Percentiles rank a stretch among this genome's conserved stretches.
phyloP scores from a whole-genome alignment of 1,140 invertebrate genomes.

The Musca domestica region DNA sequence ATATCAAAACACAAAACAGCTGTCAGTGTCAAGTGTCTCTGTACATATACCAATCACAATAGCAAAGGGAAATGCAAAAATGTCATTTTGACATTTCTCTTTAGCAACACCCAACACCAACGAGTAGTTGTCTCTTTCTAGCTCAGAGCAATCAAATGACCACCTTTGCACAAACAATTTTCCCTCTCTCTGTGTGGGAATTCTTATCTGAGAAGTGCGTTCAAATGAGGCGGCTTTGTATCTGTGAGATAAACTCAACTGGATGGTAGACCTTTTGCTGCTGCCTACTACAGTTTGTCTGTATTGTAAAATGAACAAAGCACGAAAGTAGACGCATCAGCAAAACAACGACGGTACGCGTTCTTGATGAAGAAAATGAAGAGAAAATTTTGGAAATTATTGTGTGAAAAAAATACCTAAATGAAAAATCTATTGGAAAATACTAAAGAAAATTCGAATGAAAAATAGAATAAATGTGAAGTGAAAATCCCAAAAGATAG shows the following conservation, averaged over 20 bases:
- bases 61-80: conserved; percentile 1
- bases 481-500: background rate
- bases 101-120: background rate
- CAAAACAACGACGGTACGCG: conserved; percentile 9
- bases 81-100: conserved; percentile 14
- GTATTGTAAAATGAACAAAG: conserved; percentile 20
- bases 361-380: background rate
- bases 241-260: background rate
- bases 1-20: conserved; percentile 19
- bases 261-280: conserved; percentile 9
- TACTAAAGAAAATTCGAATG: background rate
- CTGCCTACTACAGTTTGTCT: conserved; percentile 1
- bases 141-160: no score
- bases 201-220: conserved; percentile 16
- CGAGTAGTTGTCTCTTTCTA: background rate
- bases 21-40: background rate
- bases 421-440: background rate
- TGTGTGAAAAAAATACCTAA: background rate
- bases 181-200: background rate
- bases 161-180: background rate
- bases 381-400: background rate
- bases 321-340: conserved; percentile 13
- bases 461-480: background rate
- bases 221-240: conserved; percentile 2
- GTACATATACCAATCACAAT: conserved; percentile 6